Evolutionary conservation across 2,797 vertebrate species (phyloP), one percentile per base, ranked within the genome.

Genomic region (Silurus aristotelis): DNA sequence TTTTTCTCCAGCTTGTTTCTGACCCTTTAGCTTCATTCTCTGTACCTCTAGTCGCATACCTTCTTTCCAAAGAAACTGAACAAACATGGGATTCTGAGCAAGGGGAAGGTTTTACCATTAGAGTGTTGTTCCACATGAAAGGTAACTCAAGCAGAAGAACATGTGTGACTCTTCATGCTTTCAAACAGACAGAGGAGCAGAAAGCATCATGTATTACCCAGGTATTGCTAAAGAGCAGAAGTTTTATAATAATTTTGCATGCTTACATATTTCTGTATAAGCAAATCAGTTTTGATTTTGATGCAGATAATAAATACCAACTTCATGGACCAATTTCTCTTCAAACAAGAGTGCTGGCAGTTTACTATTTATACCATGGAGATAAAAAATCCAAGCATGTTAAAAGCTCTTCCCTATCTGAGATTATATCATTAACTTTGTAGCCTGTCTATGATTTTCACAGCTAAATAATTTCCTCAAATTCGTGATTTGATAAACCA

Each of bases 151-250:
- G 87, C 79, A 83, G 27, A 19, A 85, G 89, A 63, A 89, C 90
- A 82, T 95, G 94, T 79, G 83, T 94, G 80, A 93, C 90, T 22
- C 90, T 95, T 48, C 93, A 95, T 17, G 94, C 93, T 55, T 95
- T 95, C 79, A 95, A 90, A 87, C 93, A 94, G 83, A 95, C 95
- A 0, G 89, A 93, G 85, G 94, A 95, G 70, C 92, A 92, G 75
- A 93, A 89, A 82, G 92, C 91, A 13, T 93, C 92, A n/a, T 95
- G 95, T 70, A 79, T 93, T 64, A 91, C 91, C 58, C 90, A 94
- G 93, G 95, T 95, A 89, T 25, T 31, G 8, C 7, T 1, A 82
- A 80, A 80, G 20, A 67, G 25, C 1, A 46, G n/a, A 80, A 66
- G 78, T 43, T 52, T 60, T 17, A 25, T 2, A 80, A 7, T 84